Percentiles rank a stretch among this genome's conserved stretches.
Conservation (phyloP, 2,797 vertebrate species). For the Hypotaenidia philippensis region DNA sequence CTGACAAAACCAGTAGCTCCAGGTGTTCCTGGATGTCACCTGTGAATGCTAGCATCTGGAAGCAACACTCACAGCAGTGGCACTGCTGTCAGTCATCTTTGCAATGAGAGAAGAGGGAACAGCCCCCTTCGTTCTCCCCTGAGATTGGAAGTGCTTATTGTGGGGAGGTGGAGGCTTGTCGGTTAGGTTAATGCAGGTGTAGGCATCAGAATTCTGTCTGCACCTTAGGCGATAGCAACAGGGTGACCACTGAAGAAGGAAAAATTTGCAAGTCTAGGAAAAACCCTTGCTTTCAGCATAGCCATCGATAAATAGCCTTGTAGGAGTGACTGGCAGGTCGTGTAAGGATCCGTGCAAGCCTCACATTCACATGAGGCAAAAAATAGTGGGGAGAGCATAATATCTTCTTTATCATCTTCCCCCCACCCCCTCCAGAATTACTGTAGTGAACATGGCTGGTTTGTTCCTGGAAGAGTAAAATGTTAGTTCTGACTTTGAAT, state of each 20-base stretch:
- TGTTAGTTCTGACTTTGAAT: neutral
- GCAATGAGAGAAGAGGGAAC: neutral
- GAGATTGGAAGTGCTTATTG: neutral
- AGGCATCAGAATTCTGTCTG: neutral
- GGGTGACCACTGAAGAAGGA: neutral
- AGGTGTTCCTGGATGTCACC: neutral
- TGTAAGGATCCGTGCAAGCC: neutral
- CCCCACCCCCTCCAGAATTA: neutral
- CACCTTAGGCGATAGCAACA: neutral
- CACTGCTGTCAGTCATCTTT: neutral
- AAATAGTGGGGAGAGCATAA: neutral
- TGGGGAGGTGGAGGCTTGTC: neutral
- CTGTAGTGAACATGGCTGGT: neutral
- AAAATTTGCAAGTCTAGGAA: neutral
- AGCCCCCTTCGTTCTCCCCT: accelerated
- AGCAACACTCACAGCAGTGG: neutral
- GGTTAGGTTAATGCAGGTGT: neutral
- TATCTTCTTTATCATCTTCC: no score
- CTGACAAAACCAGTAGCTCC: neutral
- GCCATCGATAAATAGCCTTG: neutral
- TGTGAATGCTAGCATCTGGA: neutral
- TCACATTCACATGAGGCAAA: neutral
- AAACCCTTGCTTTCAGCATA: neutral
- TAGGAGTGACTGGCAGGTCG: neutral
- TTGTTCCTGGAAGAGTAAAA: neutral